Evolutionary conservation across 2,113 vertebrate species (phyloP), one percentile per base, ranked within the genome.

Genomic region (Strigops habroptila): DNA sequence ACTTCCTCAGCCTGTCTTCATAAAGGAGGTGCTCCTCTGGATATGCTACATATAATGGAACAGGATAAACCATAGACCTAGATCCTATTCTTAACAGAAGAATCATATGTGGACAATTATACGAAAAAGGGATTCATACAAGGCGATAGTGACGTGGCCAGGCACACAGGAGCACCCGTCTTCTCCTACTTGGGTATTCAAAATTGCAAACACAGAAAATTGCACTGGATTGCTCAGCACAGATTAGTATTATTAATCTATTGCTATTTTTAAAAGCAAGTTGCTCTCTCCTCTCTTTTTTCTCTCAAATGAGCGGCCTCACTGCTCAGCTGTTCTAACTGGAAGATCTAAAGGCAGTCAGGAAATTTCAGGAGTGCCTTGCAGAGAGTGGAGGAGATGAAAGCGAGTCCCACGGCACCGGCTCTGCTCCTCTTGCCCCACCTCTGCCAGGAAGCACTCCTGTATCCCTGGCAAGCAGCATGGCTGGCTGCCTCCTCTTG

Each of bases 251-350:
- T 98, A 98, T 97, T 97, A 94, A 96, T 87, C 83, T 96, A 95
- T 28, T 97, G 94, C 95, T 94, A 91, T 95, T 97, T 96, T 30
- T 95, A 96, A 97, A 60, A 95, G 87, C 85, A 95, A 96, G 48
- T 35, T 82, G 46, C 12, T 46, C 31, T 55, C 24, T 46, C 30
- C 15, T 24, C 8, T 13, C 17, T 23, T 37, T 46, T 74, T 33
- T 46, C 67, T 59, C 7, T 43, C 14, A 48, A 18, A 49, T 1
- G 5, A 90, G 71, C 52, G 79, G 89, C 93, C 85, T 92, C 88
- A 35, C 37, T 49, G 80, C 91, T 91, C 41, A 78, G 77, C 64
- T 60, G 18, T 44, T 86, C 49, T 74, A 49, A 88, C n/a, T 70
- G 88, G 52, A 95, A 95, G 73, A 89, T 12, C 93, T 91, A 59